Conservation (phyloP, 2,797 vertebrate genomes). For the Ciconia nigra region DNA sequence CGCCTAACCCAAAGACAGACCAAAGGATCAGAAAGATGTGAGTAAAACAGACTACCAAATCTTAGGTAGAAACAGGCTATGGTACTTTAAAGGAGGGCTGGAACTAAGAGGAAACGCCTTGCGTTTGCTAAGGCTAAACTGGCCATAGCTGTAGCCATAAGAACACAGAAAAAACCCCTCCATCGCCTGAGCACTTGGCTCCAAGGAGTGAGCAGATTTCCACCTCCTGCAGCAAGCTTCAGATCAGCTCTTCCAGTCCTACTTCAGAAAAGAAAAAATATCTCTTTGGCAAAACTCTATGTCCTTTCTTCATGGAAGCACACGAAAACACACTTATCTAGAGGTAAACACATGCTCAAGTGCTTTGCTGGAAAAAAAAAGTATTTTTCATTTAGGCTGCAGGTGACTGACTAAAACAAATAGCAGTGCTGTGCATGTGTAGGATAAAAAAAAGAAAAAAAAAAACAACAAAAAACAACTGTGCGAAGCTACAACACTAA, state of each 20-base stretch:
- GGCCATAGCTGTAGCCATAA: neutral
- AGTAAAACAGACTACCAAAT: neutral
- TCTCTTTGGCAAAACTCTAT: neutral
- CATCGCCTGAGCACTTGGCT: neutral
- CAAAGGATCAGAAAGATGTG: neutral
- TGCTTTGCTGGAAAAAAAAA: neutral
- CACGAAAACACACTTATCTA: neutral
- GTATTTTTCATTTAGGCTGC: neutral
- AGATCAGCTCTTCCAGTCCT: neutral
- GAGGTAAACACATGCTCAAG: neutral
- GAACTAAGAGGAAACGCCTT: neutral
- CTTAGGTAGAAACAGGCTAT: neutral
- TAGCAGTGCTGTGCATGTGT: neutral
- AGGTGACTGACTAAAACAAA: neutral
- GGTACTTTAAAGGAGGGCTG: neutral
- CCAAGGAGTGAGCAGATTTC: neutral
- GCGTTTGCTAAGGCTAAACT: neutral
- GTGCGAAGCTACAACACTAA: neutral
- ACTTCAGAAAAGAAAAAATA: neutral
- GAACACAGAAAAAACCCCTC: neutral
- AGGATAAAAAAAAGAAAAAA: neutral
- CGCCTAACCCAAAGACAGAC: neutral
- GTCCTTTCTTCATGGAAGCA: neutral
- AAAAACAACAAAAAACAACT: neutral
- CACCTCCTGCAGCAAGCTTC: neutral